Base-by-base conservation (phyloP, 2,888 invertebrate genomes). In the Torymus auratus region DNA sequence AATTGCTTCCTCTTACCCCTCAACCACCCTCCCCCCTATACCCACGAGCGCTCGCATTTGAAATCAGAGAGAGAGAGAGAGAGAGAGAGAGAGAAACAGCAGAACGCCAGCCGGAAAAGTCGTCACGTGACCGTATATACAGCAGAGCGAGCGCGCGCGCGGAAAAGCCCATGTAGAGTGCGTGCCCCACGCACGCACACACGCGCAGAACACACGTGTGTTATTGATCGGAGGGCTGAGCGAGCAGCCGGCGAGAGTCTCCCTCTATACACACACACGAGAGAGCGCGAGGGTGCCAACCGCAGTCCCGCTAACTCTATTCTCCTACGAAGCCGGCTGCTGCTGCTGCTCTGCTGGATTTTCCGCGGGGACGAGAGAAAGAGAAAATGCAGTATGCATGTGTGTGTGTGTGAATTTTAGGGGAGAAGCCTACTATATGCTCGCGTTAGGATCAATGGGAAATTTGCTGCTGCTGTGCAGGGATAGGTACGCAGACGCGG, bases 171-270 rank as follows among this genome's bases (percentile, higher is more conserved):
- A 7, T 15, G 13, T 52, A n/a, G 53, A 14, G 61, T 20, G 67
- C 20, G 53, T 53, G 73, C 73, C 10, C 20, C 23, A 71, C 52
- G 41, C 55, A 64, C 78, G 82, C 77, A 84, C 87, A 86, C 87
- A 88, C 87, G 87, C 89, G 89, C 90, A 41, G 41, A 28, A 41
- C 41, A 5, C 41, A 41, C 41, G 41, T 41, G 90, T 90, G 89
- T 87, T 90, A 90, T 90, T 90, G 89, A 90, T 90, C 90, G 89
- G 85, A 85, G 83, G 84, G 85, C 85, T 14, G 23, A n/a, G 13
- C 69, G 23, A 23, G 50, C 68, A 60, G 14, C 52, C 53, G 58
- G 60, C 78, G 64, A 20, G 61, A 41, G 41, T 41, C 72, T 50
- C 20, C 55, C 17, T 28, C 64, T 2, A 41, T 41, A 41, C 7